These are phyloP conservation scores for Elaphurus davidianus DNA, from an alignment of 2,113 vertebrate species.

Conservation along the genomic window DNA sequence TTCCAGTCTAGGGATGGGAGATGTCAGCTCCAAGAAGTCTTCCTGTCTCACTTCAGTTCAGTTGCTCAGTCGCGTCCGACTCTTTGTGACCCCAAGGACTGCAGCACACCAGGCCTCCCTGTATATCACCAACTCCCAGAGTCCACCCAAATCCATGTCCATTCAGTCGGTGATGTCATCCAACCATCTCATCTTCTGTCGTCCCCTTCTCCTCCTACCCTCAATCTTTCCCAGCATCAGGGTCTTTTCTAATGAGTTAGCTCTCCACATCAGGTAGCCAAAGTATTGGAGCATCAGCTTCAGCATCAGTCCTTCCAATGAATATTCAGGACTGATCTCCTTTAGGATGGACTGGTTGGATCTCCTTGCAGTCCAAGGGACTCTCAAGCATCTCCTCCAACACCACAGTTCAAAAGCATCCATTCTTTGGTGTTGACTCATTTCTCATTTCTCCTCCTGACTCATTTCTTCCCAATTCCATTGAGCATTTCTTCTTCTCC, in stretches of 20 bases:
- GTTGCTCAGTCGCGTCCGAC: fast-evolving
- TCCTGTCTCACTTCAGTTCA: background rate
- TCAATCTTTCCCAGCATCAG: background rate
- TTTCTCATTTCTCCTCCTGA: background rate
- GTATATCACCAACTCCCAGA: background rate
- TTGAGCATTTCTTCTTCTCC: background rate
- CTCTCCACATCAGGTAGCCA: background rate
- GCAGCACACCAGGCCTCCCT: background rate
- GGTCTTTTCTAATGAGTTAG: background rate
- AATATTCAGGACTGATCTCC: background rate
- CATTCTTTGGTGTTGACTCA: background rate
- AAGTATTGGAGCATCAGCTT: background rate
- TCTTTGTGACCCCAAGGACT: background rate
- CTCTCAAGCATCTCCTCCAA: background rate
- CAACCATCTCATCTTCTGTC: background rate
- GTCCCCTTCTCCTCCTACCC: background rate
- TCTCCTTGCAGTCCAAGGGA: background rate
- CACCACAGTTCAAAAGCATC: background rate
- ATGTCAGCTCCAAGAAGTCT: background rate
- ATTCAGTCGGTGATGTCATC: background rate
- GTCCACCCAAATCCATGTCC: background rate
- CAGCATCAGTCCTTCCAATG: background rate
- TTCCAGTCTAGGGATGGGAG: background rate
- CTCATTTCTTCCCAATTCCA: background rate
- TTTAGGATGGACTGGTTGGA: background rate